Percentiles rank a stretch among this genome's conserved stretches.
Conservation (phyloP, 2,888 invertebrate genomes). For the Odontomyia ornata region DNA sequence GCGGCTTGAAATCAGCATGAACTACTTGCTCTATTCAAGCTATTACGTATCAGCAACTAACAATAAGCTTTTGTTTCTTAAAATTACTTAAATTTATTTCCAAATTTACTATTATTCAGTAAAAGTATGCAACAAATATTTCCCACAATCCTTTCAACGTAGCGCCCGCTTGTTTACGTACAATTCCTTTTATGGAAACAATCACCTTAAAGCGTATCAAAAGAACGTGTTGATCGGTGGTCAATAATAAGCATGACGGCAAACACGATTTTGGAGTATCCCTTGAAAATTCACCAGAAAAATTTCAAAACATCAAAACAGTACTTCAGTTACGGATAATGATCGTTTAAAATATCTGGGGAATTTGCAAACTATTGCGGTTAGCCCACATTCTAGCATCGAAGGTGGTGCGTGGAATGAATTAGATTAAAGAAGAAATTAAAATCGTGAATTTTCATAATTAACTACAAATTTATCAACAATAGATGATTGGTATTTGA, state of each 20-base stretch:
- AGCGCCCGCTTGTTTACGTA: too few species aligned
- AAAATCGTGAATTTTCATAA: constrained; percentile 43
- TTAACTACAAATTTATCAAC: constrained; percentile 40
- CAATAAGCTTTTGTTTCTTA: too few species aligned
- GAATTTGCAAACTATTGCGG: background rate
- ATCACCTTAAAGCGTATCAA: too few species aligned
- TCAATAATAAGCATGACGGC: constrained; percentile 26
- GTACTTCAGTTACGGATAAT: background rate
- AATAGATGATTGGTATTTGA: constrained; percentile 12
- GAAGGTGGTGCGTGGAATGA: constrained; percentile 13
- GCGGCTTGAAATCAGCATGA: too few species aligned
- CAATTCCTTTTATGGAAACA: too few species aligned
- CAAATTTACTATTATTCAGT: too few species aligned
- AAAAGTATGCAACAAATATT: background rate
- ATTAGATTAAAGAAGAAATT: constrained; percentile 18
- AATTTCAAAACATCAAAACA: constrained; percentile 13
- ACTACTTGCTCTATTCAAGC: too few species aligned
- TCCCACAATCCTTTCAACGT: background rate
- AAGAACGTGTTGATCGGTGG: constrained; percentile 31
- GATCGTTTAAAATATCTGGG: background rate
- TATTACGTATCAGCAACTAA: too few species aligned
- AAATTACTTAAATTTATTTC: too few species aligned
- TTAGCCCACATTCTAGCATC: background rate
- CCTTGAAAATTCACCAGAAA: background rate
- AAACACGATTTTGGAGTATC: constrained; percentile 38